Conservation (phyloP, 2,113 vertebrate genomes). For the Tenebrosternarchus preto region DNA sequence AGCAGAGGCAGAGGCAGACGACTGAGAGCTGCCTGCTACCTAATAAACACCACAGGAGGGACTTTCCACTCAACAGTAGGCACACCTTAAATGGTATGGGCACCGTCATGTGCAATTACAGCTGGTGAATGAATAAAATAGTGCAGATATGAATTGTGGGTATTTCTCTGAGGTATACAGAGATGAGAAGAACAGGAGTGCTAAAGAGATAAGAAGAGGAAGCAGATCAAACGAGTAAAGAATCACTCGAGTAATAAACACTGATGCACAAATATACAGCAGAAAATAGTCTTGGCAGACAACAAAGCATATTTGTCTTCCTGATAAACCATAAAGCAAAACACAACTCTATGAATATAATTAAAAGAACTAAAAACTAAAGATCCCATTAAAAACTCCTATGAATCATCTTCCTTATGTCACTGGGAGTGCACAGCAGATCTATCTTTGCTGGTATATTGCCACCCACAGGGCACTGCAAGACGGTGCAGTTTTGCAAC, state of each 20-base stretch:
- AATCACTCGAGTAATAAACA: not conserved
- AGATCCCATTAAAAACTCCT: not conserved
- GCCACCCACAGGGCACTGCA: conserved; percentile 37
- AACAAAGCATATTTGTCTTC: not conserved
- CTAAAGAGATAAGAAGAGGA: not conserved
- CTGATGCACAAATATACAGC: not conserved
- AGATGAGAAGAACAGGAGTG: conserved; percentile 7
- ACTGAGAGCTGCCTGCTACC: no score
- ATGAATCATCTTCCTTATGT: not conserved
- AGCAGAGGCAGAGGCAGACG: not conserved
- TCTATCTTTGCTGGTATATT: conserved; percentile 30
- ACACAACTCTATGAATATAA: not conserved
- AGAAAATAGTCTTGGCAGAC: not conserved
- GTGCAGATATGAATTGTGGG: not conserved
- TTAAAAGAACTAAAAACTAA: not conserved
- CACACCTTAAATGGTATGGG: no score
- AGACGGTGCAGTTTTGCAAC: conserved; percentile 10
- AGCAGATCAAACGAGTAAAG: conserved; percentile 20
- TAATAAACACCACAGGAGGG: not conserved
- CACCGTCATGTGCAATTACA: not conserved
- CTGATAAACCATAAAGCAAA: no score
- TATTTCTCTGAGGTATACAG: not conserved
- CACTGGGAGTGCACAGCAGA: not conserved
- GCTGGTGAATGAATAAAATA: conserved; percentile 1
- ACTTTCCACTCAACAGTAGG: no score